Percentiles rank a stretch among this genome's conserved stretches.
Evolutionary conservation across 2,797 vertebrate genomes (phyloP).

Genomic region (Acrossocheilus fasciatus): DNA sequence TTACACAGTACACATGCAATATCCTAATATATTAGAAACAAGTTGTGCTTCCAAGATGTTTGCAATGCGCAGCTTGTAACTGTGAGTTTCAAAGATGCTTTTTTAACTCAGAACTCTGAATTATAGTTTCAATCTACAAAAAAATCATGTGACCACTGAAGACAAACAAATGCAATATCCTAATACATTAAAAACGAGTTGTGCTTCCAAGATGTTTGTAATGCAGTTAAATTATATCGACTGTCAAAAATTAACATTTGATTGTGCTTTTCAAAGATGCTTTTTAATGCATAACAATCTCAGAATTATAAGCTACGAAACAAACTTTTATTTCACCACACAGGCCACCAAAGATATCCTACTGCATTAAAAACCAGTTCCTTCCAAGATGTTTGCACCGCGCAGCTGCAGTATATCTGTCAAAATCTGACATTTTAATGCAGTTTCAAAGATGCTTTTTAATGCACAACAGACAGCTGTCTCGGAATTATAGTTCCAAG

Average conservation of each 20-base stretch:
- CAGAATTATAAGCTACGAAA: not conserved
- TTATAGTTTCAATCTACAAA: not conserved
- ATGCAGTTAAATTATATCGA: no score
- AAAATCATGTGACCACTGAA: not conserved
- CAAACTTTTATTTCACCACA: not conserved
- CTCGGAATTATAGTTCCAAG: not conserved
- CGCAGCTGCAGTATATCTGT: not conserved
- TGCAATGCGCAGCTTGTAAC: not conserved
- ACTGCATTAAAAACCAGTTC: conserved; percentile 51
- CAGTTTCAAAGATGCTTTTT: not conserved
- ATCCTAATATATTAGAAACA: conserved; percentile 47
- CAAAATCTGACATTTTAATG: not conserved
- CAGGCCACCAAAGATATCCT: no score
- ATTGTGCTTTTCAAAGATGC: not conserved
- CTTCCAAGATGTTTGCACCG: not conserved
- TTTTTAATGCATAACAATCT: not conserved
- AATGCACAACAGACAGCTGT: not conserved
- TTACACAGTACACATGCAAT: not conserved
- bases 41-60: not conserved
- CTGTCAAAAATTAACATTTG: not conserved
- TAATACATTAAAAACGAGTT: not conserved
- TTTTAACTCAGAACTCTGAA: not conserved
- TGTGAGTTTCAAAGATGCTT: not conserved
- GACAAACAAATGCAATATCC: not conserved
- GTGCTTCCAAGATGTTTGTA: not conserved